Base-by-base conservation (phyloP, 1,140 invertebrate genomes). In the Diorhabda carinulata region DNA sequence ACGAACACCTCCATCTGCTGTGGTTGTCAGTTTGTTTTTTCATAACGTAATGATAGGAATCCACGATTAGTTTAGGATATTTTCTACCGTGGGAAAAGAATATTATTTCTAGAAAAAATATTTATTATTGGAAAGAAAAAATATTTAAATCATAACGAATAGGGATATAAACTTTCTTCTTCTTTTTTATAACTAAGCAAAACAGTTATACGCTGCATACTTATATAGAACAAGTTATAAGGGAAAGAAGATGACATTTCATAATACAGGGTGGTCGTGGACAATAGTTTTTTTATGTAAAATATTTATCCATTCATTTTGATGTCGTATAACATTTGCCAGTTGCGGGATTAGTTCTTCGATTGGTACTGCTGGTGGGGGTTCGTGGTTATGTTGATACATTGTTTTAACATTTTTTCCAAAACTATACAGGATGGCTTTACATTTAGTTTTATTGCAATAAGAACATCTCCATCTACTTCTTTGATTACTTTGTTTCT, bases 391-490 rank as follows among this genome's bases (percentile, higher is more conserved):
- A 52, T 69, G 68, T 8, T 43, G 40, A 41, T n/a, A 10, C 9
- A 45, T 59, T n/a, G 45, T 40, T 10, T 59, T 44, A 40, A 69
- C 57, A 43, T 10, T 57, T 61, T 61, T 67, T 42, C 70, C 69
- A 25, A 63, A 57, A 7, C 69, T 72, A 43, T 70, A 67, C 3
- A 72, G 57, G 42, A 64, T 56, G 7, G 71, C 67, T 52, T 56
- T 70, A 40, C 73, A 75, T 59, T 60, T 73, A n/a, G 64, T 72
- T 42, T 72, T 72, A 44, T 75, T 69, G 59, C 66, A 70, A 41
- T 70, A 63, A 2, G 61, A n/a, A 45, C 73, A 75, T 57, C 71
- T 42, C 73, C 73, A 75, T 66, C 71, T 57, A 8, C 71, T 75
- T 64, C 64, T 71, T 25, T 25, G 57, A 3, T 65, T 65, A 41